Evolutionary conservation across 2,888 invertebrate genomes (phyloP).

Genomic region (Rhimphoctona megacephalus): DNA sequence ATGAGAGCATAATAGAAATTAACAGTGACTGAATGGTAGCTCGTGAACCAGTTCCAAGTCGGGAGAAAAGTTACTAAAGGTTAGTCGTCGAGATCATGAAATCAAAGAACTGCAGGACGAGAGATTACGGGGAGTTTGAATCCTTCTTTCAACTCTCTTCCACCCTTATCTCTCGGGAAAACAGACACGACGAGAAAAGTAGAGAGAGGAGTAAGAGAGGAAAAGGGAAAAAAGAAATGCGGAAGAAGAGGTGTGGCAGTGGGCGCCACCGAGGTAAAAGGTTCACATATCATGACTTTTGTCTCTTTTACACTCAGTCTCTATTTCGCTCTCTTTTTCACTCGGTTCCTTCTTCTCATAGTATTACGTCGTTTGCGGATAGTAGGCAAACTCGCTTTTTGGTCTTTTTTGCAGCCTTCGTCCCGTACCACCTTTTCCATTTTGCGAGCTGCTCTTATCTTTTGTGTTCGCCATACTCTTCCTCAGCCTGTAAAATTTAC

Average conservation of each 20-base stretch:
- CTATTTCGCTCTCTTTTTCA: conserved; percentile 8
- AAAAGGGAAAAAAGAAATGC: conserved; percentile 12
- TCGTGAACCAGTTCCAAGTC: conserved; percentile 54
- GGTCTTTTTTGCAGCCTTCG: conserved; percentile 45
- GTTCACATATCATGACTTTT: conserved; percentile 62
- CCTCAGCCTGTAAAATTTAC: conserved; percentile 81
- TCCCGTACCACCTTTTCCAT: conserved; percentile 40
- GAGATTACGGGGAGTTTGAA: conserved; percentile 45
- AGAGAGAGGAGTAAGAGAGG: conserved; percentile 17
- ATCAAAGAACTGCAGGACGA: conserved; percentile 49
- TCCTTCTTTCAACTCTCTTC: conserved; percentile 51
- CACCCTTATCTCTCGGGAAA: conserved; percentile 39
- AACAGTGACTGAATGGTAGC: conserved; percentile 8
- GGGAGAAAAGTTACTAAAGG: conserved; percentile 24
- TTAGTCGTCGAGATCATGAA: conserved; percentile 47
- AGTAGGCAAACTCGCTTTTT: conserved; percentile 46
- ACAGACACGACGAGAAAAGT: conserved; percentile 10
- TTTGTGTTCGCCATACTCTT: conserved; percentile 74
- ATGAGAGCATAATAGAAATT: neutral
- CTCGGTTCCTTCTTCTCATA: conserved; percentile 22
- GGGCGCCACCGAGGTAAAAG: conserved; percentile 63
- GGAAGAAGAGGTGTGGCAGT: conserved; percentile 55
- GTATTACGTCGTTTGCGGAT: conserved; percentile 47
- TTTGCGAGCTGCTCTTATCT: conserved; percentile 76
- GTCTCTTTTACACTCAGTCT: neutral